These are phyloP conservation scores for Dysidea cf. avara DNA, from an alignment of 37 sponge, comb jelly and placozoan genomes.

Conservation along the genomic window DNA sequence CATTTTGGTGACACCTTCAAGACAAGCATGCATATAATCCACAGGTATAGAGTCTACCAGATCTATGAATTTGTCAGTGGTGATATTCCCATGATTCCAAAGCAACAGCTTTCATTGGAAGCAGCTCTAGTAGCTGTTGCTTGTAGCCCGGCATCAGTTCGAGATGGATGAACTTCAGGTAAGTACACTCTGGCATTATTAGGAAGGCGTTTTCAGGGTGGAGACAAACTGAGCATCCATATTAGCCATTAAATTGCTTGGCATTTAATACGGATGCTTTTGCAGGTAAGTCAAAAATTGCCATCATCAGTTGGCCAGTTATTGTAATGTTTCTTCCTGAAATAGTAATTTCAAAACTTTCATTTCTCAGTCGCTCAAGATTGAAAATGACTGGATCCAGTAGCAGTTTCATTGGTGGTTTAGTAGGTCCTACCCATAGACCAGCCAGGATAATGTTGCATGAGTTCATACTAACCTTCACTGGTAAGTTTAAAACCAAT, in stretches of 20 bases:
- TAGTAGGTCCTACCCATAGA: constrained; percentile 8
- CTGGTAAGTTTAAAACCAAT: constrained; percentile 1
- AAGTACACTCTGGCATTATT: constrained; percentile 3
- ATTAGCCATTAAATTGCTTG: constrained; percentile 2
- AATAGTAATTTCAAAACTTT: neutral
- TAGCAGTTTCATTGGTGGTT: constrained; percentile 1
- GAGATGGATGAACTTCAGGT: constrained; percentile 1
- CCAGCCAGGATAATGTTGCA: neutral
- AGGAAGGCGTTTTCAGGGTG: constrained; percentile 21
- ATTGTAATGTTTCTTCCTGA: constrained; percentile 10
- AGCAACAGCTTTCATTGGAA: neutral
- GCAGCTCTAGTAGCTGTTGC: neutral
- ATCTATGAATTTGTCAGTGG: neutral
- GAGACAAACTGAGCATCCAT: constrained; percentile 16
- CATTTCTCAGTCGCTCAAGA: neutral
- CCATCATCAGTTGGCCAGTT: constrained; percentile 1
- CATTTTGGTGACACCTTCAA: constrained; percentile 9
- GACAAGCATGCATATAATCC: constrained; percentile 31
- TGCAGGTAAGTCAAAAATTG: constrained; percentile 35
- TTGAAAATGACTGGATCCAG: neutral
- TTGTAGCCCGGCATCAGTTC: constrained; percentile 2
- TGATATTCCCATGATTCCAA: constrained; percentile 25
- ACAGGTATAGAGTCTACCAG: constrained; percentile 18
- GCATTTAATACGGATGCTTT: constrained; percentile 6
- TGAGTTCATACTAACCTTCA: neutral